Base-by-base conservation (phyloP, 64 coral and sea anemone genomes). In the Stylophora pistillata region DNA sequence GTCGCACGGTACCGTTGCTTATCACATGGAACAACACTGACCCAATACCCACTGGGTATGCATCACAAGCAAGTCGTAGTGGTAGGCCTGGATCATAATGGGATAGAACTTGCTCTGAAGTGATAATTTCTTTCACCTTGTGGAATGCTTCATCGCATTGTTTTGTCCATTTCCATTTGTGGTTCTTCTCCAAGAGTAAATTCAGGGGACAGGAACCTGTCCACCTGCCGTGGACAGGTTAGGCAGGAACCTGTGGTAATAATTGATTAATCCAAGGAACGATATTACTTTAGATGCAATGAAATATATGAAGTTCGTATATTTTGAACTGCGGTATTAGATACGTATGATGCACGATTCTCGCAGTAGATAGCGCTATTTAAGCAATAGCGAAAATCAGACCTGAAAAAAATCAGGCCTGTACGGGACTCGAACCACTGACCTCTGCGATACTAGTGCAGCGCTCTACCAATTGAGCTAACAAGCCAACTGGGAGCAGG, bases 231-330 rank as follows among this genome's bases (percentile, higher is more conserved):
- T n/a, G n/a, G 77, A 56, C n/a, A 79, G 77, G 60, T 85, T 85
- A 14, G 81, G 81, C 61, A 85, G 15, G 17, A 85, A 85, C n/a
- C 15, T 70, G 47, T 69, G 16, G 32, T 69, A 70, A 23, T 85
- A 70, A 85, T 71, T 85, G 16, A 70, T 26, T 12, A 85, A 13
- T 31, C 16, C 30, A 23, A 58, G 77, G 23, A 56, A 60, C 25
- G 55, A 59, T 58, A 54, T 60, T 15, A 79, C 60, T 68, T 87
- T 9, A 74, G 34, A 27, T 32, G 74, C 85, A 29, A n/a, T n/a
- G n/a, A n/a, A n/a, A n/a, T n/a, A n/a, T n/a, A n/a, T n/a, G n/a
- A n/a, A n/a, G n/a, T n/a, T n/a, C n/a, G n/a, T n/a, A n/a, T n/a
- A n/a, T n/a, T n/a, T n/a, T n/a, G n/a, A n/a, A n/a, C n/a, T n/a